phyloP scores from a whole-genome alignment of 2,113 vertebrate genomes.

The Cricetomys ansorgei region DNA sequence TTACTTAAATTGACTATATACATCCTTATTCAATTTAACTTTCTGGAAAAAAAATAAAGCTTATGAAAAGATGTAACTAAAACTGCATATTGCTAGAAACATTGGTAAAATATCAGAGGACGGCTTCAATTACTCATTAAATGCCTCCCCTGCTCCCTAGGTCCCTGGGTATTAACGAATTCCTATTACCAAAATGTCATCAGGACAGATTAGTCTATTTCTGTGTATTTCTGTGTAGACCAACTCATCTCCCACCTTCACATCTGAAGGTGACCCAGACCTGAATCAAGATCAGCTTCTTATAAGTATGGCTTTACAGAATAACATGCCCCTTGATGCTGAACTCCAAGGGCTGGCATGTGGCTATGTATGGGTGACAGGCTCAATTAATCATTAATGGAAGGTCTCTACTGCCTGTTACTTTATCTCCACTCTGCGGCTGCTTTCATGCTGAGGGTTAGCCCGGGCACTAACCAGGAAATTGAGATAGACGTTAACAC shows the following conservation, averaged over 20 bases:
- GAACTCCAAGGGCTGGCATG: background rate
- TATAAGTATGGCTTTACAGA: conserved; percentile 5
- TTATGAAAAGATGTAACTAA: conserved; percentile 28
- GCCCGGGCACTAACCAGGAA: background rate
- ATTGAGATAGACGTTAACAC: background rate
- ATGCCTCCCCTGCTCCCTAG: background rate
- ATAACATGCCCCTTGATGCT: background rate
- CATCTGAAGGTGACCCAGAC: background rate
- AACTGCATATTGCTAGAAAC: conserved; percentile 18
- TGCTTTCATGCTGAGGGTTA: background rate
- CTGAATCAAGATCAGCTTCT: conserved; percentile 35
- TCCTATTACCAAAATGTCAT: conserved; percentile 2
- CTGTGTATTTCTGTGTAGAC: background rate
- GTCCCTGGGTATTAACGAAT: conserved; percentile 7
- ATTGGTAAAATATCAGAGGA: background rate
- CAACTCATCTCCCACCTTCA: background rate
- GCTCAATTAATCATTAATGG: conserved; percentile 61
- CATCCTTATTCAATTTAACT: conserved; percentile 24
- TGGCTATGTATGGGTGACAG: background rate
- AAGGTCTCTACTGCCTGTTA: background rate
- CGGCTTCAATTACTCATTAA: conserved; percentile 11
- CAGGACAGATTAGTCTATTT: background rate
- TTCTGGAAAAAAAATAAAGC: background rate
- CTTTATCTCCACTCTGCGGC: background rate
- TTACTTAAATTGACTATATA: conserved; percentile 42